Base-by-base conservation (phyloP, 2,888 invertebrate genomes). In the Acheta domesticus region DNA sequence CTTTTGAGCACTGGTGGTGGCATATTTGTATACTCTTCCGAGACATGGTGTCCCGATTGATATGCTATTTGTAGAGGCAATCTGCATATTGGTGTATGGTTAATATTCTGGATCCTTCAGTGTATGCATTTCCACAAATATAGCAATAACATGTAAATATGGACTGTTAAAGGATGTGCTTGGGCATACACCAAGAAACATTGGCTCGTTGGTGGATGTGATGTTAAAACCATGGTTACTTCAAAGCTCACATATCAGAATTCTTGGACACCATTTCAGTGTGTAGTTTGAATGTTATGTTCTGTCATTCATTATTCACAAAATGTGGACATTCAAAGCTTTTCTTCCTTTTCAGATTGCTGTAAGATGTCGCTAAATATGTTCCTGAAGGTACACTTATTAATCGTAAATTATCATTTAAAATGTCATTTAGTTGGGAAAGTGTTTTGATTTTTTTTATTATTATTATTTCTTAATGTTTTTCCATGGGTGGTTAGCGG, bases 201-300 rank as follows among this genome's bases (percentile, higher is more conserved):
- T 85, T 85, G 85, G 84, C 84, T 84, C 83, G 84, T 83, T 84
- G 83, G 83, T 83, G 81, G 82, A 82, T 83, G 82, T 75, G 79
- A 79, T 79, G 48, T 74, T 50, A 74, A 11, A 62, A 48, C 74
- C 74, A 48, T 78, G 48, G 23, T 48, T 73, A 74, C 74, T 73
- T 74, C 36, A 78, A 77, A 48, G 48, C 48, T 76, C 16, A 21
- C 36, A n/a, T 48, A 36, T 11, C 36, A 36, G 48, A 76, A 48
- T 48, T 48, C 23, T 48, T 76, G 48, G 48, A 48, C 76, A 76
- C n/a, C 48, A 48, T 76, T 76, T 76, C 48, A 48, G 23, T 76
- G 48, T 76, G 12, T 19, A 48, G 48, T 76, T 23, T 76, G 36
- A 23, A 19, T 76, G 48, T 48, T 21, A 48, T 48, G 23, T 76